A percentile compares a stretch with the other conserved stretches of the same genome.
phyloP scores from a whole-genome alignment of 2,888 invertebrate species.

The Tinea pellionella region DNA sequence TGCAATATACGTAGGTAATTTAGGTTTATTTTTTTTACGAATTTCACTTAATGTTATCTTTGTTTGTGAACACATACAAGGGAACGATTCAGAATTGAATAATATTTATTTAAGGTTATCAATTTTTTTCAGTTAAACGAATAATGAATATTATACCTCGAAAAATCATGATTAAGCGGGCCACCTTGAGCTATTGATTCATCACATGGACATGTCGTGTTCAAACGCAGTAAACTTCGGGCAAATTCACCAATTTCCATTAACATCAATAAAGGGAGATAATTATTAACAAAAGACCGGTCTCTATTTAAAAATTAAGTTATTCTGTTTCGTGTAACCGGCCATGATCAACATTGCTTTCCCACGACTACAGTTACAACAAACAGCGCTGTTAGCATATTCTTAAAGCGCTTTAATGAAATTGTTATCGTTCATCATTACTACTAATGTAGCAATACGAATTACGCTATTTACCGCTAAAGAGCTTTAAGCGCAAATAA shows the following conservation, averaged over 20 bases:
- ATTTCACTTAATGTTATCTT: too few relatives aligned
- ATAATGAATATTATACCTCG: too few relatives aligned
- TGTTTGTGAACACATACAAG: too few relatives aligned
- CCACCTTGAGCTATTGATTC: not conserved
- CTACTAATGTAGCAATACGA: not conserved
- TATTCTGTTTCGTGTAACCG: conserved; percentile 25
- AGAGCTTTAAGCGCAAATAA: too few relatives aligned
- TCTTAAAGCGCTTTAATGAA: conserved; percentile 5
- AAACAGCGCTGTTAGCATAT: not conserved
- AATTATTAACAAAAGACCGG: conserved; percentile 38
- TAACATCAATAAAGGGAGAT: conserved; percentile 32
- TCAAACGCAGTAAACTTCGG: not conserved
- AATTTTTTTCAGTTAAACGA: too few relatives aligned
- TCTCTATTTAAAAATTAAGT: conserved; percentile 41
- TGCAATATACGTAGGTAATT: too few relatives aligned
- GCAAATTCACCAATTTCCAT: conserved; percentile 21
- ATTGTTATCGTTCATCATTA: not conserved
- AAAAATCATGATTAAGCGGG: too few relatives aligned
- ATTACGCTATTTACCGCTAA: too few relatives aligned
- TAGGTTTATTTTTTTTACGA: too few relatives aligned
- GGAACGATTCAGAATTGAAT: too few relatives aligned
- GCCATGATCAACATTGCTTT: conserved; percentile 37
- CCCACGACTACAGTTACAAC: conserved; percentile 45
- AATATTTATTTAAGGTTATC: too few relatives aligned
- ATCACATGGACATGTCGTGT: not conserved